Conservation (phyloP, 1,140 invertebrate genomes). For the Hesperophylax magnus region DNA sequence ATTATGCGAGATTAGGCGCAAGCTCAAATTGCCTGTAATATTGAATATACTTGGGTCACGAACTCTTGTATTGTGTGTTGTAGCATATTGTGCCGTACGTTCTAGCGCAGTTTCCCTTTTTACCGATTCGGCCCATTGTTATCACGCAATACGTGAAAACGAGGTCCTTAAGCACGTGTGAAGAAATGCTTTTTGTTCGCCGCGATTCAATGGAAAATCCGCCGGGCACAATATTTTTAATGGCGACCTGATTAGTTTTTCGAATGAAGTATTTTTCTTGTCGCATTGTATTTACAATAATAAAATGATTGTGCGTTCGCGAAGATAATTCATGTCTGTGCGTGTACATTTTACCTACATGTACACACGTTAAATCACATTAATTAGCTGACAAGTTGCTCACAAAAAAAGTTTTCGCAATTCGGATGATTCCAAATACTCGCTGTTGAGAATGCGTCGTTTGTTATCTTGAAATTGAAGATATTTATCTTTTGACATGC, state of each 20-base stretch:
- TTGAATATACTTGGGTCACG: slow-evolving; percentile 46
- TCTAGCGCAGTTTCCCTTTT: slow-evolving; percentile 50
- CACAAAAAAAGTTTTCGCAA: slow-evolving; percentile 3
- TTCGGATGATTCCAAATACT: neutral
- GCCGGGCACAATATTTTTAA: slow-evolving; percentile 25
- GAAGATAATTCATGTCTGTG: slow-evolving; percentile 25
- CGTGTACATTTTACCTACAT: slow-evolving; percentile 10
- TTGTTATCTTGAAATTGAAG: no score
- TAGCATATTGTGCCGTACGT: slow-evolving; percentile 27
- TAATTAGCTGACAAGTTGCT: neutral
- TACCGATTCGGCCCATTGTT: slow-evolving; percentile 47
- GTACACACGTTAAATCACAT: neutral
- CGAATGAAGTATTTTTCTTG: slow-evolving; percentile 36
- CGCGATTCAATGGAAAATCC: slow-evolving; percentile 46
- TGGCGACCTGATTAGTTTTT: slow-evolving; percentile 38
- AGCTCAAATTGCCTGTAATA: slow-evolving; percentile 34
- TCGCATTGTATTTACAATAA: slow-evolving; percentile 35
- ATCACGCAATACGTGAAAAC: slow-evolving; percentile 46
- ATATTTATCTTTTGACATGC: no score
- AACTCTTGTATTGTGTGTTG: slow-evolving; percentile 28
- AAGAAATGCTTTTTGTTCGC: slow-evolving; percentile 46
- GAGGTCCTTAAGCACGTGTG: slow-evolving; percentile 47
- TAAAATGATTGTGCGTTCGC: slow-evolving; percentile 29
- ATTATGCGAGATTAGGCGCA: slow-evolving; percentile 43
- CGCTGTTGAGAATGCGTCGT: no score